Evolutionary conservation across 2,888 invertebrate species (phyloP), one percentile per base, ranked within the genome.

Genomic region (Prosapia bicincta): DNA sequence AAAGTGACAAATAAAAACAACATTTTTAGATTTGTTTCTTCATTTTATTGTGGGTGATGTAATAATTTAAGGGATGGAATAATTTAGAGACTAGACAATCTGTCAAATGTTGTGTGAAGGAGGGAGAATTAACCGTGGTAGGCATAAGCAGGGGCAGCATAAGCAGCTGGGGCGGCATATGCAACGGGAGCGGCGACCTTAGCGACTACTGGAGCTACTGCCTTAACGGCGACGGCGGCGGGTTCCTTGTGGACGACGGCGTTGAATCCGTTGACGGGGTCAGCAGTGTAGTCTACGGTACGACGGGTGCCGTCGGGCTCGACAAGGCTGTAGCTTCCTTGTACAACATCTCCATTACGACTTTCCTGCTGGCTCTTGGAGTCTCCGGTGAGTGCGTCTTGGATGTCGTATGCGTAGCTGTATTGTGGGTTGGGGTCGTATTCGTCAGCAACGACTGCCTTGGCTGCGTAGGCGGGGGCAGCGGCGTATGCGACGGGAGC

Each of bases 401-500:
- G 79, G 78, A 81, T 79, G 77, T 80, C 81, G 74, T 81, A 81
- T 72, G 80, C 78, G 80, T 80, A 81, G 79, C 75, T 78, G 81
- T 81, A 81, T 72, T 76, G 77, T 54, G 81, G 81, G 78, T 80
- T 79, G 69, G 81, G 81, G 80, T 81, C 81, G 80, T 80, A 80
- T 43, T 81, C 81, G 76, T 80, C 80, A 78, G 76, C 75, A 74
- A 80, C 80, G 66, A 79, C 80, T 66, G 79, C 79, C 24, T 75
- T 76, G 72, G 69, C 80, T 10, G 82, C 82, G 26, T 83, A 80
- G 43, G 83, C 83, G 67, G 79, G 79, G 75, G 78, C 85, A 24
- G 74, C 66, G 67, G 66, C 23, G 74, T 89, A 89, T 28, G 86
- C 83, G 70, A 89, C 68, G 76, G 76, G 75, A 66, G 75, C 84